These are phyloP conservation scores for Phoxinus dragarum DNA, from an alignment of 2,797 vertebrate genomes.

Conservation along the genomic window DNA sequence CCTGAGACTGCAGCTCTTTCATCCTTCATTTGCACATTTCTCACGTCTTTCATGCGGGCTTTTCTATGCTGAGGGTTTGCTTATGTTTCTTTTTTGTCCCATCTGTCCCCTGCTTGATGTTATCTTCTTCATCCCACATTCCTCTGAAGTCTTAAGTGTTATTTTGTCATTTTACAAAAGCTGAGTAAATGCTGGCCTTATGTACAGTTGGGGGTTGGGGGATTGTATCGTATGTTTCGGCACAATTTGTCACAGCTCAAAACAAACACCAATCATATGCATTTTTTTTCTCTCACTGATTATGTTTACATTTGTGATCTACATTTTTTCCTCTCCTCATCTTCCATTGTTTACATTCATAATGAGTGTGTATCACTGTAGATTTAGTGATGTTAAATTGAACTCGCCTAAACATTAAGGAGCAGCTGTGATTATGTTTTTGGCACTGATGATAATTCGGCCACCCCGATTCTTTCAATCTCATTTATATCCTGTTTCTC, in stretches of 20 bases:
- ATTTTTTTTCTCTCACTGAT: slow-evolving; percentile 11
- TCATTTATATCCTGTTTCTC: slow-evolving; percentile 23
- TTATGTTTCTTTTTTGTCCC: slow-evolving; percentile 13
- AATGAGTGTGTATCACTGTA: slow-evolving; percentile 18
- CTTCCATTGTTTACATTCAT: slow-evolving; percentile 33
- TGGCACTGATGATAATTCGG: not conserved
- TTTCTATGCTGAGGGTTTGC: slow-evolving; percentile 11
- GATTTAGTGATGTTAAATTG: slow-evolving; percentile 6
- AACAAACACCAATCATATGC: slow-evolving; percentile 27
- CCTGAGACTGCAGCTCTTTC: slow-evolving; percentile 23
- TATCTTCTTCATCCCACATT: slow-evolving; percentile 1
- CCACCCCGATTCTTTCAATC: slow-evolving; percentile 9
- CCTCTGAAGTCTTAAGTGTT: slow-evolving; percentile 18
- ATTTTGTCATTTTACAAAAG: slow-evolving; percentile 30
- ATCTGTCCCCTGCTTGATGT: slow-evolving; percentile 32
- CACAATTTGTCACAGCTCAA: slow-evolving; percentile 26
- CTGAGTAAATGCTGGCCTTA: slow-evolving; percentile 18
- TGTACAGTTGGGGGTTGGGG: not conserved
- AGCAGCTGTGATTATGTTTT: slow-evolving; percentile 26
- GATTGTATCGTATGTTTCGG: not conserved
- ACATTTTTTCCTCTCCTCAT: slow-evolving; percentile 22
- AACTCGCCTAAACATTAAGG: slow-evolving; percentile 12
- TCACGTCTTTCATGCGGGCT: slow-evolving; percentile 5
- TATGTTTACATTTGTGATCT: slow-evolving; percentile 37
- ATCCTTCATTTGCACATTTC: slow-evolving; percentile 41